A percentile compares a stretch with the other conserved stretches of the same genome.
phyloP scores from a whole-genome alignment of 2,113 vertebrate species.

The Zosterops hypoxanthus region DNA sequence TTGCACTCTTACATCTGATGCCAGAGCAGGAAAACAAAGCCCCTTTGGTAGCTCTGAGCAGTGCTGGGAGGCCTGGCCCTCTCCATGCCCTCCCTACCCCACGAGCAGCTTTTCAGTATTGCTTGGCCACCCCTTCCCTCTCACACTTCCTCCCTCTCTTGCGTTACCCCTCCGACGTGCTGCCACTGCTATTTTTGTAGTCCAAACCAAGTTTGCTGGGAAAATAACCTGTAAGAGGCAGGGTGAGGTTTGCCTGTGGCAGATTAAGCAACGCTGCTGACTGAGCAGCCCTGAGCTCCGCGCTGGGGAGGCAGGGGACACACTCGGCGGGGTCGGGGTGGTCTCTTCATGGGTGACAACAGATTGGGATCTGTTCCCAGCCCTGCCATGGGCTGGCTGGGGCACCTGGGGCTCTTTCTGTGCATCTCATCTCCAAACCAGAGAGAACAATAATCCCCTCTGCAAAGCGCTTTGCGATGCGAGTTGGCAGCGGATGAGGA shows the following conservation, averaged over 20 bases:
- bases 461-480: not conserved
- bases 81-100: not conserved
- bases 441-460: not conserved
- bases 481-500: not conserved
- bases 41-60: not conserved
- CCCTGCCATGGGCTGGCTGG: not conserved
- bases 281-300: not conserved
- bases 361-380: not conserved
- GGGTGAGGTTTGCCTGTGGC: not conserved
- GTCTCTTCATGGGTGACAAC: not conserved
- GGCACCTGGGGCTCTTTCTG: not conserved
- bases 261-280: not conserved
- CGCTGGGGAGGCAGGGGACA: not conserved
- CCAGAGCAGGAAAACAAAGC: not conserved
- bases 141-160: not conserved
- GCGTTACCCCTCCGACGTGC: not conserved
- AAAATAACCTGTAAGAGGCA: not conserved
- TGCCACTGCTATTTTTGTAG: not conserved
- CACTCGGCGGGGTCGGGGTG: fast-evolving
- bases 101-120: not conserved
- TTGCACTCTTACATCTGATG: not conserved
- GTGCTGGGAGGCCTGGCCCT: not conserved
- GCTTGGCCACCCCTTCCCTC: not conserved
- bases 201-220: not conserved
- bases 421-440: not conserved